These are phyloP conservation scores for Brassicogethes aeneus DNA, from an alignment of 2,888 invertebrate species.

Conservation along the genomic window DNA sequence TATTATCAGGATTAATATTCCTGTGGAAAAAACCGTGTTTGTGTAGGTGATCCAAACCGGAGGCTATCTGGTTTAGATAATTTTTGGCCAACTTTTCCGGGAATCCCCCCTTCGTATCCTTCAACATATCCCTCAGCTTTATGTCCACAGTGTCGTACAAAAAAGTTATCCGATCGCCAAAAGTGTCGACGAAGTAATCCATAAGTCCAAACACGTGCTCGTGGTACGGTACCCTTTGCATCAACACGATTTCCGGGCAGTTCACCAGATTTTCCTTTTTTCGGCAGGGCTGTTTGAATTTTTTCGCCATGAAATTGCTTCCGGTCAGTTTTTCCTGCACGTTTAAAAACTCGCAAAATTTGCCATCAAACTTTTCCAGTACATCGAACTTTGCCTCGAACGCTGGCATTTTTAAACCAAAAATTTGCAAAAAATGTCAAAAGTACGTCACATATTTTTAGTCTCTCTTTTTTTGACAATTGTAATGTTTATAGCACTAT, in stretches of 20 bases:
- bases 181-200: not conserved
- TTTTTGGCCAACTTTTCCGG: constrained; percentile 47
- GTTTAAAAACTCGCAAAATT: not conserved
- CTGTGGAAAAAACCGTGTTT: constrained; percentile 55
- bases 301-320: not conserved
- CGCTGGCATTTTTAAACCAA: not conserved
- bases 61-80: constrained; percentile 52
- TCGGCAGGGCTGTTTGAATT: not conserved
- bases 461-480: too few species aligned
- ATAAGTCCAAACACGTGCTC: not conserved
- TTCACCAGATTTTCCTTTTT: not conserved
- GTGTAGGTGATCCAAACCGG: constrained; percentile 54
- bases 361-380: not conserved
- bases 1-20: constrained; percentile 65
- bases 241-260: not conserved
- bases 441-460: not conserved
- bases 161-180: not conserved
- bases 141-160: not conserved
- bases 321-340: not conserved
- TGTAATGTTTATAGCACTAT: too few species aligned
- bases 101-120: constrained; percentile 17
- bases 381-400: not conserved
- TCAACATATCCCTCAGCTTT: not conserved
- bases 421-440: not conserved
- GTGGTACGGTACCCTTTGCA: not conserved